Base-by-base conservation (phyloP, 53 echinoderm and acorn worm species). In the Holothuria scabra region DNA sequence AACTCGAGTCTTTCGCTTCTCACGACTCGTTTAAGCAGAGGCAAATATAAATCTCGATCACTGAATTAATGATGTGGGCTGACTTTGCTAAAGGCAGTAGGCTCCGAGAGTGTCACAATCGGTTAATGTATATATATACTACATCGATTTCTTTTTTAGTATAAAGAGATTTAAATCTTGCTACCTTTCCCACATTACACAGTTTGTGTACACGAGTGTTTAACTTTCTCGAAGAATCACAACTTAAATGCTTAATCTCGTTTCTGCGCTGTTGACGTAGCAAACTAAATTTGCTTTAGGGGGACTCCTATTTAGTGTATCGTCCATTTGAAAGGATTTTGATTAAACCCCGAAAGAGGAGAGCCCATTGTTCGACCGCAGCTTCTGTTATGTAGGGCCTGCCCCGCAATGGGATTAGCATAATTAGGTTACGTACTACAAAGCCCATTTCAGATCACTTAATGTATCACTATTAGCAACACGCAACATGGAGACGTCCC, bases 401-500 rank as follows among this genome's bases (percentile, higher is more conserved):
- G 22, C 31, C 16, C 38, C 23, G 69, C 34, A 34, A 69, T 69
- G 35, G 69, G 69, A 69, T 69, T 69, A 69, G 35, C 69, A 69
- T 69, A 69, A 69, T 69, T 69, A 69, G 69, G 41, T 69, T 69
- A 32, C 35, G 44, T 10, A 22, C 31, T 41, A 69, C 69, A 69
- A 69, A 69, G 69, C 18, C 69, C 69, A 69, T 69, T 33, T 34
- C 69, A 37, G 41, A 34, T 41, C 69, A 69, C 69, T 69, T 69
- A 69, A 69, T 69, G 69, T 69, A 69, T 69, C 69, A 32, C 69
- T 69, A 69, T 34, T 34, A 69, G 69, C 69, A 69, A 69, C 69
- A 69, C 41, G 34, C 69, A 69, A 69, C 35, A 69, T 30, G 35
- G 35, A 69, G 22, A 69, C 34, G 35, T 69, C 38, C n/a, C 34